These are phyloP conservation scores for Oryzias melastigma DNA, from an alignment of 2,113 vertebrate genomes.

Conservation along the genomic window DNA sequence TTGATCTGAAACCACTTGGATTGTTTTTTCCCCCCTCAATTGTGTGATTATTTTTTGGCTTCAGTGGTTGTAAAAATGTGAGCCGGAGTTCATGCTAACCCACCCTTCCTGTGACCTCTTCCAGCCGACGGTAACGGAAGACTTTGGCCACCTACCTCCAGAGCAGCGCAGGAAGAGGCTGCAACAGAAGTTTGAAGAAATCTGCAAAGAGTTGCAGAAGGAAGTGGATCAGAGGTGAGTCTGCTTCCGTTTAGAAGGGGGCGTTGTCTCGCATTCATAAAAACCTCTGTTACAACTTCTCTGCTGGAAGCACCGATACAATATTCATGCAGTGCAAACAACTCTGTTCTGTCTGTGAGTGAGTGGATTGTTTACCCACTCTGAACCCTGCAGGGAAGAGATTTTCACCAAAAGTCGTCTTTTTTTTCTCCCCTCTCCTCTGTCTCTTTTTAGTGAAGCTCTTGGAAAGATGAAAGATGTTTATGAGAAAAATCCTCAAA, in stretches of 20 bases:
- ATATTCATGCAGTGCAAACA: slow-evolving; percentile 63
- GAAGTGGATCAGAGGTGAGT: slow-evolving; percentile 95
- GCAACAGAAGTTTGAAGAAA: slow-evolving; percentile 94
- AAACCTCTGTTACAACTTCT: slow-evolving; percentile 30
- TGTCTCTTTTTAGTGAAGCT: slow-evolving; percentile 78
- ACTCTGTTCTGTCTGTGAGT: slow-evolving; percentile 19
- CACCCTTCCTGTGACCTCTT: slow-evolving; percentile 30
- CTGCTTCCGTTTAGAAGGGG: slow-evolving; percentile 3
- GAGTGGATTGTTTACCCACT: slow-evolving; percentile 55
- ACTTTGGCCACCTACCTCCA: slow-evolving; percentile 95
- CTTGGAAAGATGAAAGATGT: slow-evolving; percentile 92
- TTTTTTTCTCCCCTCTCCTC: neutral
- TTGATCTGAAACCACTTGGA: slow-evolving; percentile 34
- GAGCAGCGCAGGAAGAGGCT: slow-evolving; percentile 96
- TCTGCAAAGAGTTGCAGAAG: slow-evolving; percentile 93
- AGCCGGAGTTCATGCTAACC: slow-evolving; percentile 7
- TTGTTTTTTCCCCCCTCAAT: neutral
- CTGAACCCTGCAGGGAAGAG: slow-evolving; percentile 39
- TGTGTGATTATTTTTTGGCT: slow-evolving; percentile 21
- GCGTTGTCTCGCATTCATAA: slow-evolving; percentile 37
- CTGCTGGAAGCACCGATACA: slow-evolving; percentile 18
- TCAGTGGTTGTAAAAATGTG: slow-evolving; percentile 11
- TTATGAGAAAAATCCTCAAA: slow-evolving; percentile 90
- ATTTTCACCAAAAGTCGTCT: slow-evolving; percentile 41
- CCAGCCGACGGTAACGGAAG: slow-evolving; percentile 81